phyloP scores from a whole-genome alignment of 2,113 vertebrate genomes.

The Paedocypris sp. region DNA sequence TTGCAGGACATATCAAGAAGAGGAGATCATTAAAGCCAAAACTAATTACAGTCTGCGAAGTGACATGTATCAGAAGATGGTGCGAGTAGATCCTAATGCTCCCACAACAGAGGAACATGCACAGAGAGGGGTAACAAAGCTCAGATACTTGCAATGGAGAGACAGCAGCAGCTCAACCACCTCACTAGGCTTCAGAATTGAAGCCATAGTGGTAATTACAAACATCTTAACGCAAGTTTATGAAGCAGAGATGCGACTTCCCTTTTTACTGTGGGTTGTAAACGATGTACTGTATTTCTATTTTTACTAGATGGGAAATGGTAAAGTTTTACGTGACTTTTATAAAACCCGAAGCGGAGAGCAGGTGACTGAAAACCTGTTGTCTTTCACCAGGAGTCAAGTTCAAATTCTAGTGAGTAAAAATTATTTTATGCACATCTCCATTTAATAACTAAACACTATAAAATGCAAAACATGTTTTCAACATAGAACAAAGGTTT shows the following conservation, averaged over 20 bases:
- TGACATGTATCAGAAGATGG: constrained; percentile 72
- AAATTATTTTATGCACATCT: neutral
- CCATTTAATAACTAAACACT: neutral
- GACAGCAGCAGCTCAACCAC: constrained; percentile 61
- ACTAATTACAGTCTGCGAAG: constrained; percentile 42
- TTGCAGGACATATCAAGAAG: constrained; percentile 65
- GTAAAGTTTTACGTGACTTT: constrained; percentile 59
- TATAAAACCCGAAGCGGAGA: constrained; percentile 50
- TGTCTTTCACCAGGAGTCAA: constrained; percentile 57
- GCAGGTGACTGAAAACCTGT: constrained; percentile 54
- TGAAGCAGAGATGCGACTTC: no score
- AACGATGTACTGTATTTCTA: neutral
- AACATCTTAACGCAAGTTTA: no score
- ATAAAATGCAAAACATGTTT: no score
- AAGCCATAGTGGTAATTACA: constrained; percentile 60
- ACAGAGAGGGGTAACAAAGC: constrained; percentile 59
- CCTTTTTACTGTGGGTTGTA: no score
- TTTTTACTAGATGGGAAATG: constrained; percentile 56
- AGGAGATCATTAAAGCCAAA: constrained; percentile 56
- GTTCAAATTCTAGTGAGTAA: constrained; percentile 57
- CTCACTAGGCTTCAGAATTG: constrained; percentile 66
- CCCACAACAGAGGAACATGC: constrained; percentile 57
- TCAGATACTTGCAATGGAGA: constrained; percentile 70
- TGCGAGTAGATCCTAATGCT: constrained; percentile 57
- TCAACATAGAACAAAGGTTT: no score